Evolutionary conservation across 2,888 invertebrate genomes (phyloP), one percentile per base, ranked within the genome.

Genomic region (Muschampia plurimacula): DNA sequence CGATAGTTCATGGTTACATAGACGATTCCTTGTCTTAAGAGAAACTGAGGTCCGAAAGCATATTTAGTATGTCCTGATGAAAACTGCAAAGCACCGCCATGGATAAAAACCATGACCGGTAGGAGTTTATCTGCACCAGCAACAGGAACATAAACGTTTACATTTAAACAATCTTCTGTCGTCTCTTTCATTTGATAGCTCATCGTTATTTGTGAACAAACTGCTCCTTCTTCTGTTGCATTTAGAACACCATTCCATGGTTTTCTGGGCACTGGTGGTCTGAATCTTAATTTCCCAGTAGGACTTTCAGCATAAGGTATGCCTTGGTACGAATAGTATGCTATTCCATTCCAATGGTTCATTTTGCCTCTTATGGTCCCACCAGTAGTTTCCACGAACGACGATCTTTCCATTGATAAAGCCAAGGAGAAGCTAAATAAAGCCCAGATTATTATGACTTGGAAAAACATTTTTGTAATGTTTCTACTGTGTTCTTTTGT

Each of bases 61-160:
- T 69, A 1, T 41, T 79, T 75, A 3, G 70, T 64, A 64, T 82
- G 76, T n/a, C 83, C 84, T 5, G 83, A 79, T 7, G 83, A 81
- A 0, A 60, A 49, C 39, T 76, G 77, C 71, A 82, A 84, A 41
- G 75, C 80, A 12, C 88, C 88, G 0, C 87, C 87, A 72, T 87
- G 89, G 32, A 88, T 75, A 66, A 77, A 83, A 0, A 86, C 79
- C n/a, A 85, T 71, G 2, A 86, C 87, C 0, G 87, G 84, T 8
- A 80, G 39, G 2, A 60, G 59, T 39, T 74, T 57, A 13, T 68
- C 39, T 2, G 65, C 72, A 5, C n/a, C 69, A n/a, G 74, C 52
- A 39, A 36, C 39, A 3, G 84, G 84, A 2, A 82, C 80, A 66
- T 80, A 79, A 7, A 84, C 74, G 67, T 84, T 83, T 2, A 85